Percentiles rank a stretch among this genome's conserved stretches.
Evolutionary conservation across 2,888 invertebrate species (phyloP).

Genomic region (Andrena fulva): DNA sequence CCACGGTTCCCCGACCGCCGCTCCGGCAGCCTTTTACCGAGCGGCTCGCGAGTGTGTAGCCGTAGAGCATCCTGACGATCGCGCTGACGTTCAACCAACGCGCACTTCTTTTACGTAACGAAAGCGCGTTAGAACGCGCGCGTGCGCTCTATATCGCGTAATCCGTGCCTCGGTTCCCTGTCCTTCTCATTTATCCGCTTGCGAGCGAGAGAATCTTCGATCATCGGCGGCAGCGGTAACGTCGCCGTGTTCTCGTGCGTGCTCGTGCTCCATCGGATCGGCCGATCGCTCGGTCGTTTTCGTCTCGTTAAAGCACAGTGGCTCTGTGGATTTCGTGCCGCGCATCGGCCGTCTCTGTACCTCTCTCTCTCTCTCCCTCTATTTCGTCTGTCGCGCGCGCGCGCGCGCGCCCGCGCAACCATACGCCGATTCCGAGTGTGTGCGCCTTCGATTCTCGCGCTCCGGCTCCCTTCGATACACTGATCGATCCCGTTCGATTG

Average conservation of each 20-base stretch:
- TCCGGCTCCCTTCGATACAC: slow-evolving; percentile 2
- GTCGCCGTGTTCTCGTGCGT: slow-evolving; percentile 55
- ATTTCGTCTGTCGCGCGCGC: slow-evolving; percentile 8
- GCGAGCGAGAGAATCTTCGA: slow-evolving; percentile 61
- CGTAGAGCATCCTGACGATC: slow-evolving; percentile 36
- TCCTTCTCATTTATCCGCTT: slow-evolving; percentile 39
- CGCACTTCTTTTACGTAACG: slow-evolving; percentile 79
- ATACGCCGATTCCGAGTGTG: slow-evolving; percentile 12
- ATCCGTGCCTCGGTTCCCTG: slow-evolving; percentile 57
- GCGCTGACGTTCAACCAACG: slow-evolving; percentile 69
- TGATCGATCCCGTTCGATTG: slow-evolving; percentile 28
- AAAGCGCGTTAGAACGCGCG: slow-evolving; percentile 67
- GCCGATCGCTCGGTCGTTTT: slow-evolving; percentile 57
- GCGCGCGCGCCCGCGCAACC: neutral
- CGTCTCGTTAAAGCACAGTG: slow-evolving; percentile 42
- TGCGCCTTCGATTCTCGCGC: slow-evolving; percentile 56
- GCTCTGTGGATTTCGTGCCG: slow-evolving; percentile 35
- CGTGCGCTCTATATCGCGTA: slow-evolving; percentile 65
- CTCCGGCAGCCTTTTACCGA: slow-evolving; percentile 40
- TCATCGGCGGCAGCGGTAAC: slow-evolving; percentile 64
- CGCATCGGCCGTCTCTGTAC: neutral
- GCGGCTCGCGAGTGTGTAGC: slow-evolving; percentile 30
- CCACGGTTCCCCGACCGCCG: slow-evolving; percentile 18
- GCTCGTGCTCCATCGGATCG: slow-evolving; percentile 61
- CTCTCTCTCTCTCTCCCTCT: neutral